phyloP scores from a whole-genome alignment of 2,797 vertebrate species.

The Enteromius mattozi region DNA sequence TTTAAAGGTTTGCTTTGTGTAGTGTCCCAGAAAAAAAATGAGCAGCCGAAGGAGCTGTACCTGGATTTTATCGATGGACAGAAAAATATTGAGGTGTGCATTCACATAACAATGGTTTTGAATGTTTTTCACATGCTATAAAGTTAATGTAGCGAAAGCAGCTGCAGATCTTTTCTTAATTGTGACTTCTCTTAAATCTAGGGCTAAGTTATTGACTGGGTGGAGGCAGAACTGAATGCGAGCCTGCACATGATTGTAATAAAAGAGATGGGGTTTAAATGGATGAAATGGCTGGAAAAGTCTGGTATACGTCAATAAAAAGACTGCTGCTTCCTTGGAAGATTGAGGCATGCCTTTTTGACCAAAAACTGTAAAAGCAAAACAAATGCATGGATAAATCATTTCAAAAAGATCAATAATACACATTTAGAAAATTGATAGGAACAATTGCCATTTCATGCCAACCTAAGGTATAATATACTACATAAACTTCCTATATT shows the following conservation, averaged over 20 bases:
- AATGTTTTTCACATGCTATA: background rate
- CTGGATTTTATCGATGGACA: background rate
- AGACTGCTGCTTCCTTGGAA: background rate
- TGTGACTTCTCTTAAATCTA: background rate
- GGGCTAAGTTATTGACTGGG: background rate
- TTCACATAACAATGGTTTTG: background rate
- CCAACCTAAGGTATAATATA: background rate
- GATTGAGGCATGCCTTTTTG: no score
- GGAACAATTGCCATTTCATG: background rate
- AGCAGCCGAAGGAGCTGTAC: background rate
- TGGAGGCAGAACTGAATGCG: background rate
- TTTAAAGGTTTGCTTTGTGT: background rate
- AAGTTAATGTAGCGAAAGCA: background rate
- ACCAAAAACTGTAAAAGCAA: background rate
- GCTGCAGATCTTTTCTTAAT: background rate
- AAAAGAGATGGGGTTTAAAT: background rate
- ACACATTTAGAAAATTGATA: background rate
- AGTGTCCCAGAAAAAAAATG: background rate
- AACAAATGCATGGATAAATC: background rate
- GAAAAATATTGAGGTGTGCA: background rate
- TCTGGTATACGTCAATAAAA: background rate
- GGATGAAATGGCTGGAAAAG: background rate
- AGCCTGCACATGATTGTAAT: background rate
- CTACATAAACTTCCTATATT: background rate
- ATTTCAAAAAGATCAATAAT: background rate